These are phyloP conservation scores for Microplitis deprimator DNA, from an alignment of 2,888 invertebrate genomes.

Conservation along the genomic window DNA sequence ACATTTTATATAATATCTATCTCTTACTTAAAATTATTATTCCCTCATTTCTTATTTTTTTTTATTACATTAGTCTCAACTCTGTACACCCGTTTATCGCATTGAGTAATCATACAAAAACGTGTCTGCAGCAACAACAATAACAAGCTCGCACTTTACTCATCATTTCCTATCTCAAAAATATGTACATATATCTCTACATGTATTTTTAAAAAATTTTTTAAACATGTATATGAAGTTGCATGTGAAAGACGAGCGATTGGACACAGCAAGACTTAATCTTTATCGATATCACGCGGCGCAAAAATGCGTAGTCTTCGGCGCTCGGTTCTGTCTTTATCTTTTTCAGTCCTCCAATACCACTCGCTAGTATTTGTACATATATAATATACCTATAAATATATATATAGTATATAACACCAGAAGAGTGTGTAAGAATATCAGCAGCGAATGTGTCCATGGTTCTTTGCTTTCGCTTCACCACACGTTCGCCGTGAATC, in stretches of 20 bases:
- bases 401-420: too few species aligned
- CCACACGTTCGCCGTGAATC: conserved; percentile 23
- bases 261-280: conserved; percentile 9
- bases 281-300: conserved; percentile 27
- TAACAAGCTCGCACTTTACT: neutral
- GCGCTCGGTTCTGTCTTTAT: conserved; percentile 17
- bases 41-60: conserved; percentile 1
- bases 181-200: neutral
- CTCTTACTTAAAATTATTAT: neutral
- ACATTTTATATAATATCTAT: conserved; percentile 40
- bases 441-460: neutral
- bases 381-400: neutral
- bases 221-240: neutral
- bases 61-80: neutral
- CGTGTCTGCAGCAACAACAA: neutral
- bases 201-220: neutral
- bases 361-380: neutral
- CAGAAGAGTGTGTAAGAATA: neutral
- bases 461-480: conserved; percentile 12
- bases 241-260: conserved; percentile 19
- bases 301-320: conserved; percentile 29
- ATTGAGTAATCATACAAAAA: neutral
- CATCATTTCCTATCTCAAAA: neutral
- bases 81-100: neutral
- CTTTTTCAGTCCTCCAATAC: neutral